Evolutionary conservation across 1,140 invertebrate species (phyloP).

Genomic region (Drosophila lowei): DNA sequence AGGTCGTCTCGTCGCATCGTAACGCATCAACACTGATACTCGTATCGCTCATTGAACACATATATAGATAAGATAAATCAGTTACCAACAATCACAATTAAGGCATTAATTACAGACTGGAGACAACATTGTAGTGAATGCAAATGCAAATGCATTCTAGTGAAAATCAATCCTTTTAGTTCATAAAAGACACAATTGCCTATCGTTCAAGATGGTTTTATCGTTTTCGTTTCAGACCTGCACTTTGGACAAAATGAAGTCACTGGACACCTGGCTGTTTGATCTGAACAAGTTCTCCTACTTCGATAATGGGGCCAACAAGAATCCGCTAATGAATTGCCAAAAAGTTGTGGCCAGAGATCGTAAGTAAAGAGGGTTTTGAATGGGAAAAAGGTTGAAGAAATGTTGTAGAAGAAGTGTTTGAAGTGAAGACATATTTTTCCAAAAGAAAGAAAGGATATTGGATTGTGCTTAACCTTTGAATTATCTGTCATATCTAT

Average conservation of each 20-base stretch:
- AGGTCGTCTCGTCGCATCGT: not conserved
- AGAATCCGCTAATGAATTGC: conserved; percentile 76
- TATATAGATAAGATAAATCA: conserved; percentile 57
- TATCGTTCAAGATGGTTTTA: not conserved
- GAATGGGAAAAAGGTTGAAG: too few relatives aligned
- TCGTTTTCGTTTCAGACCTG: conserved; percentile 55
- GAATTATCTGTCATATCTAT: too few relatives aligned
- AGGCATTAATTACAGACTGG: conserved; percentile 25
- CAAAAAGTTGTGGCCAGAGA: conserved; percentile 79
- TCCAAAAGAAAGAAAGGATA: not conserved
- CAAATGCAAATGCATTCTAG: not conserved
- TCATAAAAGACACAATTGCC: not conserved
- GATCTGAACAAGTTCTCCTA: conserved; percentile 75
- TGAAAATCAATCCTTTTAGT: conserved; percentile 1
- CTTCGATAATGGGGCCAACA: conserved; percentile 73
- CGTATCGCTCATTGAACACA: conserved; percentile 1
- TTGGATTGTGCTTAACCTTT: too few relatives aligned
- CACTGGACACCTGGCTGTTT: conserved; percentile 75
- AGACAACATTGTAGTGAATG: conserved; percentile 2
- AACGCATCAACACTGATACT: conserved; percentile 14
- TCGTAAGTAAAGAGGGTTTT: conserved; percentile 54
- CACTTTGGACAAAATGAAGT: conserved; percentile 77
- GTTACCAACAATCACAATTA: conserved; percentile 43
- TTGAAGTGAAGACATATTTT: not conserved
- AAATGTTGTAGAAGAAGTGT: not conserved